Evolutionary conservation across 1,140 invertebrate species (phyloP).

Genomic region (Megathymus violae): DNA sequence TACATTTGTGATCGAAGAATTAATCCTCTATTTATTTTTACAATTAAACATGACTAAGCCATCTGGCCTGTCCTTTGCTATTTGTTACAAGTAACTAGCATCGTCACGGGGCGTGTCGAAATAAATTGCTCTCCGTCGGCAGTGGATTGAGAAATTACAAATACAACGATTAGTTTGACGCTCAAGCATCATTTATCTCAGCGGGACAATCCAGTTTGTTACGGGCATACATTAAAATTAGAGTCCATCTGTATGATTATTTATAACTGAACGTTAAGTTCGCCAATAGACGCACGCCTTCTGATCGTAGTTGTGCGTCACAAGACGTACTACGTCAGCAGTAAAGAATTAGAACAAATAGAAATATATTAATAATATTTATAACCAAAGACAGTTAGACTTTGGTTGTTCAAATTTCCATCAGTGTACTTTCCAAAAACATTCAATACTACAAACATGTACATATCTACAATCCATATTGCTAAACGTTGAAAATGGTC

Average conservation of each 20-base stretch:
- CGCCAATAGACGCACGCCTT: conserved; percentile 37
- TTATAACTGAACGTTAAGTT: conserved; percentile 49
- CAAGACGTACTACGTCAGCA: conserved; percentile 40
- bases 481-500: too few relatives aligned
- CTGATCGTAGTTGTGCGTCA: conserved; percentile 50
- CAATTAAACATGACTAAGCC: too few relatives aligned
- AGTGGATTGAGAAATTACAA: conserved; percentile 70
- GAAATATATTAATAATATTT: too few relatives aligned
- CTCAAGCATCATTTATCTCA: conserved; percentile 70
- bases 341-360: neutral
- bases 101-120: conserved; percentile 50
- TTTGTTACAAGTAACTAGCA: conserved; percentile 47
- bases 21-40: too few relatives aligned
- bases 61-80: neutral
- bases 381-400: too few relatives aligned
- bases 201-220: conserved; percentile 59
- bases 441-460: too few relatives aligned
- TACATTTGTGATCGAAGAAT: too few relatives aligned
- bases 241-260: conserved; percentile 46
- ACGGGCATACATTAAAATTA: conserved; percentile 39
- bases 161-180: conserved; percentile 70
- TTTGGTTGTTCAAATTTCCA: too few relatives aligned
- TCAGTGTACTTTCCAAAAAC: too few relatives aligned
- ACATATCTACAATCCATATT: too few relatives aligned
- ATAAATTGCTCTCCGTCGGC: conserved; percentile 60